Base-by-base conservation (phyloP, 2,113 vertebrate genomes). In the Bambusicola thoracicus region DNA sequence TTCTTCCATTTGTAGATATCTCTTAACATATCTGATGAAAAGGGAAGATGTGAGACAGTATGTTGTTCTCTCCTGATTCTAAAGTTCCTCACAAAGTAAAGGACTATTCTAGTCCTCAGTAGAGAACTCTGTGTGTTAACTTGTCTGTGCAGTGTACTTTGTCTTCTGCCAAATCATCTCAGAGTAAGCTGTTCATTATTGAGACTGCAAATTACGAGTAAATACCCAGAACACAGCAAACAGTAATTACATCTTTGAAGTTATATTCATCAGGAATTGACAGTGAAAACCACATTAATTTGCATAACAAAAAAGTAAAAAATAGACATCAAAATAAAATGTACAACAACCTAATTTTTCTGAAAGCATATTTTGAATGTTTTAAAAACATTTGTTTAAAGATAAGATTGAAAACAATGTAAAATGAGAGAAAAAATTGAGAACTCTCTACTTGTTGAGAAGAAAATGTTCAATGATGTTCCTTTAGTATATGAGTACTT, bases 191-290 rank as follows among this genome's bases (percentile, higher is more conserved):
- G 86, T 68, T 81, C 12, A 24, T 77, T 91, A 77, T 20, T 51
- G 63, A 63, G 65, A 86, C 56, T 86, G 29, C 32, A 90, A 88
- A 93, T 86, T 67, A 51, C 30, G 24, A 63, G 25, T 48, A 74
- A 67, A 8, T 49, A 30, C 67, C 85, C n/a, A 44, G 93, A 86
- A 70, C 46, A 83, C 58, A 34, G 46, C 1, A 10, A 90, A 72
- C 48, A 78, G 22, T 91, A 74, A 72, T 90, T 92, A 8, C 19
- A 25, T 89, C 69, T 94, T 84, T 63, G 56, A 93, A 83, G 80
- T 70, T 63, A 72, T 51, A 77, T 4, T 87, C 6, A 53, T 89
- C 30, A 73, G 49, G 75, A 80, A 58, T 17, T 92, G 34, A 59
- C 20, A 59, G 62, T 0, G 0, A 83, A 90, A 92, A 94, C 14